phyloP scores from a whole-genome alignment of 2,797 vertebrate genomes.

The Chelidonichthys spinosus region DNA sequence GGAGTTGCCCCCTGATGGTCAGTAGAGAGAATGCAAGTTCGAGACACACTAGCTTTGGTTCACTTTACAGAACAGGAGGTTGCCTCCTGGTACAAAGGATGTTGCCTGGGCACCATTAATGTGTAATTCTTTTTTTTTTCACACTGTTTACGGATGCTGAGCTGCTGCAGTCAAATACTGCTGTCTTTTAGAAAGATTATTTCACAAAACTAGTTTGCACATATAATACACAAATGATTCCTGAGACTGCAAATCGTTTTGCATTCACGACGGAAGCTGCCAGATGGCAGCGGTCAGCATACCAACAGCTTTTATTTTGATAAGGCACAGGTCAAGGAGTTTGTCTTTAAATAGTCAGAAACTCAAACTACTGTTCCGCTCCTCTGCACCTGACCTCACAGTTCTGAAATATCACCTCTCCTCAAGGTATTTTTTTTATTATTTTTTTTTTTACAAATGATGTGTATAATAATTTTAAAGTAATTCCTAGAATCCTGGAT shows the following conservation, averaged over 20 bases:
- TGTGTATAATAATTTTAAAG: no score
- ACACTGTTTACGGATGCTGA: no score
- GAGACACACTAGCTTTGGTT: no score
- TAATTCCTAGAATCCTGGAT: no score
- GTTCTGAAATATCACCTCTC: background rate
- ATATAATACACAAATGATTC: background rate
- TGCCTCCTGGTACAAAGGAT: no score
- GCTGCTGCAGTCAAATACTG: background rate
- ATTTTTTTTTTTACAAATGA: no score
- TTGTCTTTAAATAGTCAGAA: constrained; percentile 2
- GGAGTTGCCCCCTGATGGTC: no score
- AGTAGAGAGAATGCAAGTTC: no score
- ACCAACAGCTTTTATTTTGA: constrained; percentile 31
- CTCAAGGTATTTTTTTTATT: background rate
- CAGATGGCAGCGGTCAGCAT: background rate
- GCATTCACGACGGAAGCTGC: background rate
- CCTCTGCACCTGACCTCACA: constrained; percentile 7
- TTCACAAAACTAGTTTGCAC: background rate
- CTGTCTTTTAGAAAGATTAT: background rate
- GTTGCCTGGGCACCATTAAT: no score
- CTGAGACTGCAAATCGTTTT: background rate
- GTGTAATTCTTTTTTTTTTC: no score
- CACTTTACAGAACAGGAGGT: no score
- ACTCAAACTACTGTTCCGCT: background rate
- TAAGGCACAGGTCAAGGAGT: background rate